Evolutionary conservation across 2,113 vertebrate species (phyloP).

Genomic region (Podarcis raffonei): DNA sequence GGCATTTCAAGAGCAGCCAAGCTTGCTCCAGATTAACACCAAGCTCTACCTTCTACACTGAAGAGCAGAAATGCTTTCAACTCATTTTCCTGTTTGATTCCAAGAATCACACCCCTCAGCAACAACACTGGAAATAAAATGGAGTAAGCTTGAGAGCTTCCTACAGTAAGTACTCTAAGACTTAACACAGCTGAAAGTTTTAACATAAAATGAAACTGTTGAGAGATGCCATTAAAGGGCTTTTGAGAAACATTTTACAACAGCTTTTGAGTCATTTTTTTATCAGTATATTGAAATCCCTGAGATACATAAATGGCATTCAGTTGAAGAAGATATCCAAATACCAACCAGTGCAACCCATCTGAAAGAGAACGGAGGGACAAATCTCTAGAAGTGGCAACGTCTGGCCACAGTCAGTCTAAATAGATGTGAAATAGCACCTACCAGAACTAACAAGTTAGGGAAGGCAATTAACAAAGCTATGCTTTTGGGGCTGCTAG

Average conservation of each 20-base stretch:
- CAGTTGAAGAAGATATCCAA: not conserved
- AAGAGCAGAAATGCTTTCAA: not conserved
- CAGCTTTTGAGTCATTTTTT: too few relatives aligned
- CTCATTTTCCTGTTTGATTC: not conserved
- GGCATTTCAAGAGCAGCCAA: not conserved
- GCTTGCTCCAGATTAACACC: not conserved
- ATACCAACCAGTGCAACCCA: not conserved
- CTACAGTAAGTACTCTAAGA: not conserved
- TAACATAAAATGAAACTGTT: not conserved
- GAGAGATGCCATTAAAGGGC: not conserved
- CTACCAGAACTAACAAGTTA: constrained; percentile 14
- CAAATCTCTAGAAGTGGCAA: constrained; percentile 7
- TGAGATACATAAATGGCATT: not conserved
- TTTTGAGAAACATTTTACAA: not conserved
- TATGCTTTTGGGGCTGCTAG: not conserved
- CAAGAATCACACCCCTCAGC: not conserved
- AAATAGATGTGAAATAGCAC: not conserved
- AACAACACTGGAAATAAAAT: not conserved
- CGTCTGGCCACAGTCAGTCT: constrained; percentile 23
- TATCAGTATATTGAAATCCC: not conserved
- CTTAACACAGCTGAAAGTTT: not conserved
- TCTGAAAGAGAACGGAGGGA: constrained; percentile 42
- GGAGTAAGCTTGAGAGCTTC: not conserved
- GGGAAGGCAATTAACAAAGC: not conserved
- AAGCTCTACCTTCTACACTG: not conserved